These are phyloP conservation scores for Apolygus lucorum DNA, from an alignment of 1,140 invertebrate species.

Conservation along the genomic window DNA sequence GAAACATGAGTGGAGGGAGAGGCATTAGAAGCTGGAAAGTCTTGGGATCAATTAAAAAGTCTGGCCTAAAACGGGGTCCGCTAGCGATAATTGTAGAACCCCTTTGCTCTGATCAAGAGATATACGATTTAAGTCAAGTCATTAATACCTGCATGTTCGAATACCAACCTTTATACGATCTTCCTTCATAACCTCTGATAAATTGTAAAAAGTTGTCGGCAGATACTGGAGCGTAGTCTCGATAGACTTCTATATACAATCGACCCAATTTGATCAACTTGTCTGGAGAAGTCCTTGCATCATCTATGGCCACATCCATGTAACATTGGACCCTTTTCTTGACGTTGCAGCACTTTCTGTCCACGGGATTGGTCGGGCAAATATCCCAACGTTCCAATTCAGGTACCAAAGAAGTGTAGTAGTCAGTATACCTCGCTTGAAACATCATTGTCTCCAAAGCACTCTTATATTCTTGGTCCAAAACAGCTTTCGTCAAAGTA, in stretches of 20 bases:
- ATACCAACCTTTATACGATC: conserved; percentile 27
- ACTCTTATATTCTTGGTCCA: neutral
- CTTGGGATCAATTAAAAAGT: too few species aligned
- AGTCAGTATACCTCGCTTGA: neutral
- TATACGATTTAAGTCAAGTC: too few species aligned
- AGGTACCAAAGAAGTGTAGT: neutral
- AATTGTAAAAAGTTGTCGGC: conserved; percentile 45
- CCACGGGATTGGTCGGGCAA: neutral
- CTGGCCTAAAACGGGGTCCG: too few species aligned
- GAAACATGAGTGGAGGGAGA: too few species aligned
- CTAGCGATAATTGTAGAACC: too few species aligned
- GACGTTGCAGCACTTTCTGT: neutral
- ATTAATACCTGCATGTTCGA: too few species aligned
- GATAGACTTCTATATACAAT: conserved; percentile 41
- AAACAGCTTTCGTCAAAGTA: neutral
- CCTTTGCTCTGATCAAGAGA: too few species aligned
- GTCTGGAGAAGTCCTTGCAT: conserved; percentile 7
- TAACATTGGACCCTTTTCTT: conserved; percentile 20
- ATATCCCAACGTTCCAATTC: conserved; percentile 6
- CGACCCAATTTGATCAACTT: conserved; percentile 30
- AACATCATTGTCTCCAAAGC: neutral
- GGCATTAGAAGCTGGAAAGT: too few species aligned
- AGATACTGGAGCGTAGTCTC: conserved; percentile 43
- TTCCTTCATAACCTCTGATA: conserved; percentile 36
- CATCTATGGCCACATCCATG: conserved; percentile 24